These are phyloP conservation scores for Corythaeola cristata DNA, from an alignment of 2,113 vertebrate species.

Conservation along the genomic window DNA sequence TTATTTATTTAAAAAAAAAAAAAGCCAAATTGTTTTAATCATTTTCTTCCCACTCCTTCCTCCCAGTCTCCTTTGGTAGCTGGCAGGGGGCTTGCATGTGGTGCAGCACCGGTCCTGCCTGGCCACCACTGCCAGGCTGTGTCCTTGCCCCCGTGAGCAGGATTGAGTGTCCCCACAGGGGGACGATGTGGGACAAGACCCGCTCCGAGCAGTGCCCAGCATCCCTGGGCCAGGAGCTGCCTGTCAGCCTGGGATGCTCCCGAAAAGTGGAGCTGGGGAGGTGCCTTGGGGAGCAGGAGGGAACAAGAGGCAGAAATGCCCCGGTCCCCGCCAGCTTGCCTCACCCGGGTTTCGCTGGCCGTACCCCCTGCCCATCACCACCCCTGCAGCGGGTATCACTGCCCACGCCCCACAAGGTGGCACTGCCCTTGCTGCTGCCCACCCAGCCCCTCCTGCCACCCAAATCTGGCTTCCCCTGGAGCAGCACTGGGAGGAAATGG, in stretches of 20 bases:
- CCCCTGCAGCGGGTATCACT: not conserved
- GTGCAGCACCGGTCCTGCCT: not conserved
- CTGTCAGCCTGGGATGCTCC: not conserved
- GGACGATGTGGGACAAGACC: not conserved
- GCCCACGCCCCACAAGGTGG: not conserved
- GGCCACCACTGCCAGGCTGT: not conserved
- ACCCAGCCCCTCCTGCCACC: not conserved
- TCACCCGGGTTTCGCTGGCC: accelerated
- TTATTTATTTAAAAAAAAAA: not conserved
- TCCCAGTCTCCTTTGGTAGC: slow-evolving; percentile 11
- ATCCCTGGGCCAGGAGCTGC: not conserved
- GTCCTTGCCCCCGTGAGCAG: not conserved
- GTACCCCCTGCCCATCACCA: not conserved
- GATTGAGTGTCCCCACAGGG: not conserved
- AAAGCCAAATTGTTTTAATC: slow-evolving; percentile 15
- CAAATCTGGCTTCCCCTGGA: not conserved
- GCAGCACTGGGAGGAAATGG: not conserved
- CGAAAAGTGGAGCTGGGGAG: not conserved
- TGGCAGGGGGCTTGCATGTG: not conserved
- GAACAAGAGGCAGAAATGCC: accelerated
- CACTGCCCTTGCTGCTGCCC: too few species aligned
- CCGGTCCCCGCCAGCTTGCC: too few species aligned
- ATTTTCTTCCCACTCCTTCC: slow-evolving; percentile 59
- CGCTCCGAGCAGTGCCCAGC: too few species aligned
- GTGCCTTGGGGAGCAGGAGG: not conserved